These are phyloP conservation scores for Peromyscus aztecus DNA, from an alignment of 2,797 vertebrate species.

Conservation along the genomic window DNA sequence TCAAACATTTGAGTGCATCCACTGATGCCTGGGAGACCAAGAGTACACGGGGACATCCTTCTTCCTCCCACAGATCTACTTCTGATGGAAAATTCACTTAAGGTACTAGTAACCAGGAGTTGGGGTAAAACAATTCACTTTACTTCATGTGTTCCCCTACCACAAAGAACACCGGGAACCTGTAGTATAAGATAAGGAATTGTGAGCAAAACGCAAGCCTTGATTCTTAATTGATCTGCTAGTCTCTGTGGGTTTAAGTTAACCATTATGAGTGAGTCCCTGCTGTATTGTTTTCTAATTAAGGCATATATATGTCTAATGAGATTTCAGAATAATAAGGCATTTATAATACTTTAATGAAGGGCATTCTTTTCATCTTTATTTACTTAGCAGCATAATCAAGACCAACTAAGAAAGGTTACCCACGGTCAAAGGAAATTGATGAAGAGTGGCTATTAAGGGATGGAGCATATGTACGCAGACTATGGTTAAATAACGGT, in stretches of 20 bases:
- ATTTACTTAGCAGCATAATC: conserved; percentile 77
- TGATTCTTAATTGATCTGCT: conserved; percentile 52
- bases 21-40: neutral
- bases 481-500: conserved; percentile 84
- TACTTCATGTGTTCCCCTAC: neutral
- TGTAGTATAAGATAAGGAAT: neutral
- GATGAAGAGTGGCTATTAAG: conserved; percentile 74
- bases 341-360: conserved; percentile 73
- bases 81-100: neutral
- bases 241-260: conserved; percentile 40
- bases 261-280: conserved; percentile 43
- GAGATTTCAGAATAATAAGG: conserved; percentile 72
- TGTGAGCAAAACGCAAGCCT: neutral
- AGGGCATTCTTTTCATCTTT: conserved; percentile 76
- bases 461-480: conserved; percentile 22
- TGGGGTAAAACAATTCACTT: neutral
- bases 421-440: conserved; percentile 76
- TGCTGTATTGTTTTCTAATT: conserved; percentile 65
- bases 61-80: neutral
- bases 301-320: conserved; percentile 74
- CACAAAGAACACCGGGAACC: neutral
- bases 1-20: neutral
- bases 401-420: conserved; percentile 79
- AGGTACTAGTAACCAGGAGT: neutral
- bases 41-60: neutral